These are phyloP conservation scores for Oreohelix idahoensis DNA, from an alignment of 1,140 invertebrate genomes.

Conservation along the genomic window DNA sequence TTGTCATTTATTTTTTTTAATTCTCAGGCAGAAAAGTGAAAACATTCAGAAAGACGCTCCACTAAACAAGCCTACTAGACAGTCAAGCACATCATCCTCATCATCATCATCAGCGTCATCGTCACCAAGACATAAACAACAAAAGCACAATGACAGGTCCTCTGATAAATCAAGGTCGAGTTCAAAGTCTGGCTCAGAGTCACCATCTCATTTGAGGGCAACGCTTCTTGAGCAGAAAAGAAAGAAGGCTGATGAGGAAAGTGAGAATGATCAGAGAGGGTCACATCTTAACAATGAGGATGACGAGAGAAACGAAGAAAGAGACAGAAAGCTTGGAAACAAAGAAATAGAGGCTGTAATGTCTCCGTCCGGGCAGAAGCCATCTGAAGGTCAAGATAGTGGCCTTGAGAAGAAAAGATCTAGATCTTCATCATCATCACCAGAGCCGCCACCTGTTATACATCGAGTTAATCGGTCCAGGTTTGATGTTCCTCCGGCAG, in stretches of 20 bases:
- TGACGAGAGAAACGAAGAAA: not conserved
- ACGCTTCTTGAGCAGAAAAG: constrained; percentile 26
- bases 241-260: not conserved
- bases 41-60: not conserved
- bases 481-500: constrained; percentile 19
- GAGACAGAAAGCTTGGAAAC: not conserved
- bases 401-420: not conserved
- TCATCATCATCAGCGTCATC: constrained; percentile 2
- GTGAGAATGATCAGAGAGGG: not conserved
- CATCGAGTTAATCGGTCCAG: constrained; percentile 17
- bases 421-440: constrained; percentile 31
- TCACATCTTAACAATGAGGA: not conserved
- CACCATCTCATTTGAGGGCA: constrained; percentile 19
- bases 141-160: no score
- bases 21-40: constrained; percentile 10
- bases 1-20: not conserved
- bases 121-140: no score
- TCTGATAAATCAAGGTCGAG: no score
- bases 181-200: constrained; percentile 31
- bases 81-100: constrained; percentile 19
- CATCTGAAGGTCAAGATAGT: not conserved
- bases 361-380: not conserved
- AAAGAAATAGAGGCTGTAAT: not conserved
- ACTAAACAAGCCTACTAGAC: not conserved
- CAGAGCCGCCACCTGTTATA: constrained; percentile 37